Conservation (phyloP, 1,140 invertebrate genomes). For the Homarus americanus region DNA sequence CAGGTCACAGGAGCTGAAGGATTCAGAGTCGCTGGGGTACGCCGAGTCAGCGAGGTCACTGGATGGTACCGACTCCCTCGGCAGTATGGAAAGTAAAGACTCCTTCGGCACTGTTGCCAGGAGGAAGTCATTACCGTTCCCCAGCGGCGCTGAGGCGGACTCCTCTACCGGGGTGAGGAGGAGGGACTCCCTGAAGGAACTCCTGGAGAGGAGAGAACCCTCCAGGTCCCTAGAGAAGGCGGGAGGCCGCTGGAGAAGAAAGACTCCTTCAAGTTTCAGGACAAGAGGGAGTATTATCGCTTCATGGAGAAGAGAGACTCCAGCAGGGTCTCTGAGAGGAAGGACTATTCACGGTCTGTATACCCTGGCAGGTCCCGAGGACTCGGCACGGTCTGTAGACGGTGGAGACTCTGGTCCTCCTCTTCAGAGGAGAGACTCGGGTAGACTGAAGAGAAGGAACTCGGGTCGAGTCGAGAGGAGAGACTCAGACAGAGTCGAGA, state of each 20-base stretch:
- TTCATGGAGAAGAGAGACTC: constrained; percentile 28
- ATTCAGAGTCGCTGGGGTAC: constrained; percentile 14
- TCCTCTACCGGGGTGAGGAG: not conserved
- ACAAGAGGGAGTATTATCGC: constrained; percentile 30
- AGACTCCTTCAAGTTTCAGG: constrained; percentile 38
- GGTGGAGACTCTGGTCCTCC: not conserved
- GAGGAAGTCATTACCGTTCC: constrained; percentile 9
- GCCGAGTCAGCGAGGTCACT: constrained; percentile 14
- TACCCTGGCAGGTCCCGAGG: not conserved
- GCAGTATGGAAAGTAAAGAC: constrained; percentile 35
- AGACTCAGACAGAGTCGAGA: constrained; percentile 17
- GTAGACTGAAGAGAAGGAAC: not conserved
- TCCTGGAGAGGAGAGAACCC: not conserved
- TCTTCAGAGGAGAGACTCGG: not conserved
- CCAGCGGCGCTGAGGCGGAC: not conserved
- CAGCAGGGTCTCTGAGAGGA: not conserved
- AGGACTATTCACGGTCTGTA: not conserved
- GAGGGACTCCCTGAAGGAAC: constrained; percentile 13
- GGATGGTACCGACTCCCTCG: constrained; percentile 27
- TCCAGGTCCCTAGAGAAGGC: not conserved
- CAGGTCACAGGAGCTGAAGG: not conserved
- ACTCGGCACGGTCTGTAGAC: not conserved
- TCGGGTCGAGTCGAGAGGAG: constrained; percentile 8
- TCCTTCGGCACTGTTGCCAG: constrained; percentile 33
- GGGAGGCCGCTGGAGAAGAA: constrained; percentile 20